A percentile compares a stretch with the other conserved stretches of the same genome.
Conservation (phyloP, 2,113 vertebrate species). For the Tinamus guttatus region DNA sequence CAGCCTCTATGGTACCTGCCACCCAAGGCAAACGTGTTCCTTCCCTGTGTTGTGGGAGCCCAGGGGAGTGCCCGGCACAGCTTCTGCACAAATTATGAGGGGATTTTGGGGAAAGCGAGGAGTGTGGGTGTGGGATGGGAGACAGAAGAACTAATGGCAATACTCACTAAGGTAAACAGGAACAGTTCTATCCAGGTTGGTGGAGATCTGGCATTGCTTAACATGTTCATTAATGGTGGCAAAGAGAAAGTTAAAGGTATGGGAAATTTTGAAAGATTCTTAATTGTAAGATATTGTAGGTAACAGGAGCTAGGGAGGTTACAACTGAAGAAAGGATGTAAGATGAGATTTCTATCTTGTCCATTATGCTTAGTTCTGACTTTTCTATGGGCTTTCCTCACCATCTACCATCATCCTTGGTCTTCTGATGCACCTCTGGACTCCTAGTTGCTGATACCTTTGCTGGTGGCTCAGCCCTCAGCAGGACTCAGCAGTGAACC, state of each 20-base stretch:
- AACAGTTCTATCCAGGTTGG: not conserved
- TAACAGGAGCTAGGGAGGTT: not conserved
- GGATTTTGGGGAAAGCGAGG: not conserved
- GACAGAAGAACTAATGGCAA: not conserved
- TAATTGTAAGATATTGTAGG: not conserved
- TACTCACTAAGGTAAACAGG: not conserved
- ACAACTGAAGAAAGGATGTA: not conserved
- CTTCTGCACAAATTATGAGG: not conserved
- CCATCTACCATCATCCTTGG: not conserved
- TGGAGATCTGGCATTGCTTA: not conserved
- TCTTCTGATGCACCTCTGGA: not conserved
- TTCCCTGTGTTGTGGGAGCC: fast-evolving
- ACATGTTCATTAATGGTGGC: not conserved
- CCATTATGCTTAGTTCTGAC: not conserved
- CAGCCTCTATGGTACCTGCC: not conserved
- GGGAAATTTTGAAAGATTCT: not conserved
- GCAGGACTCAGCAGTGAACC: not conserved
- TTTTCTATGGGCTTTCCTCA: not conserved
- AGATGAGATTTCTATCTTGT: not conserved
- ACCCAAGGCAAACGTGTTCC: not conserved
- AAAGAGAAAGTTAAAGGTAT: not conserved
- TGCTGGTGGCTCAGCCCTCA: not conserved
- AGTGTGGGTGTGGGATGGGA: not conserved
- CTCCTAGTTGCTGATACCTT: not conserved
- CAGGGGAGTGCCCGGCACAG: not conserved